Conservation (phyloP, 2,797 vertebrate genomes). For the Leuciscus waleckii region DNA sequence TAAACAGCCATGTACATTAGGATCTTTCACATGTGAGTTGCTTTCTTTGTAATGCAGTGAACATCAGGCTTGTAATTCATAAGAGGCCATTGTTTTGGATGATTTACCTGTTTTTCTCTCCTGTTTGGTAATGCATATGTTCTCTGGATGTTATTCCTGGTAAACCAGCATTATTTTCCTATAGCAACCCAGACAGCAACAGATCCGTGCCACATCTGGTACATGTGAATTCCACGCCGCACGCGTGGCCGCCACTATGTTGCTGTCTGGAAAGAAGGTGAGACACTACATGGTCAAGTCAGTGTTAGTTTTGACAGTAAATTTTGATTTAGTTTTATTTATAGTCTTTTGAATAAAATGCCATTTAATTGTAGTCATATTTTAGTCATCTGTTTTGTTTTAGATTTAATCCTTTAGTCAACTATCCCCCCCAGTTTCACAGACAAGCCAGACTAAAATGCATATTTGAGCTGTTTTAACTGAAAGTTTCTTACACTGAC, state of each 20-base stretch:
- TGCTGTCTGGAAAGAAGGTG: too few relatives aligned
- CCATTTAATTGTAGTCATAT: not conserved
- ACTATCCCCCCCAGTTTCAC: too few relatives aligned
- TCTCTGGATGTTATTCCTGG: not conserved
- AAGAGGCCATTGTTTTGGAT: not conserved
- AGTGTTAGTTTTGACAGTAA: not conserved
- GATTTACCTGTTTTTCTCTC: not conserved
- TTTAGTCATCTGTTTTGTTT: not conserved
- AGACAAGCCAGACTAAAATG: too few relatives aligned
- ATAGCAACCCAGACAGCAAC: not conserved
- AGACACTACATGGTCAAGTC: not conserved
- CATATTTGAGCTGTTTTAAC: too few relatives aligned
- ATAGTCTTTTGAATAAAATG: not conserved
- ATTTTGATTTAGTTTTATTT: not conserved
- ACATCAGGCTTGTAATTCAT: not conserved
- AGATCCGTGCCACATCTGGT: too few relatives aligned
- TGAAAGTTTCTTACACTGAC: too few relatives aligned
- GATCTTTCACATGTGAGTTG: not conserved
- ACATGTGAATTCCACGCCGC: too few relatives aligned
- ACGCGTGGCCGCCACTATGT: too few relatives aligned
- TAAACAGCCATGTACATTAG: not conserved
- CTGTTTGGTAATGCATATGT: not conserved
- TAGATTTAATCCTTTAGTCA: too few relatives aligned
- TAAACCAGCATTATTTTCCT: not conserved
- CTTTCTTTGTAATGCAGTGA: not conserved